Evolutionary conservation across 1,140 invertebrate genomes (phyloP), one percentile per base, ranked within the genome.

Genomic region (Drosophila leontia): DNA sequence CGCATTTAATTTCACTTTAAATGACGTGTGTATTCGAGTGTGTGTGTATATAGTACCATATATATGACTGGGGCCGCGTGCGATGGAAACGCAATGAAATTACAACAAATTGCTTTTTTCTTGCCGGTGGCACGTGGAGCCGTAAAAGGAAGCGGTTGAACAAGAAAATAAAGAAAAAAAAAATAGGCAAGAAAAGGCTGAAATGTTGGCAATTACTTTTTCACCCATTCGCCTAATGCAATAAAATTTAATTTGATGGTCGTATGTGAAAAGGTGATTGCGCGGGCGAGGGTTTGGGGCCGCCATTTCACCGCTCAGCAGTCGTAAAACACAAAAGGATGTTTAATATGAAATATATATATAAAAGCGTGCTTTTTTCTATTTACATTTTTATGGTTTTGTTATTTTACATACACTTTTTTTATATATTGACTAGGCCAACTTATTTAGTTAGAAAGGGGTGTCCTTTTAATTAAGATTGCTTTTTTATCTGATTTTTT

Each of bases 161-260:
- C 60, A 65, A 62, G 57, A 60, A 55, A 58, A 42, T 32, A 58
- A 56, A 56, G 45, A 53, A 47, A 75, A n/a, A n/a, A 56, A 57
- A 17, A 59, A 56, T 39, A 56, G 35, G 19, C 19, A 56, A 75
- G 58, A 29, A 77, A 78, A 78, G 60, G 75, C 55, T 47, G 37
- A 83, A 83, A 84, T 48, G 80, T 39, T 64, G 62, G 57, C 61
- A 69, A 56, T 77, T 84, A 62, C 68, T 75, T 74, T 82, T 83
- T 77, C 63, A 80, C 57, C 75, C 75, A 78, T 83, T 77, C 68
- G 64, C 59, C 76, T 86, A 88, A 88, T 86, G 80, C 63, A 86
- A 86, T 86, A 86, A 86, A 86, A 88, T 86, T 83, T 80, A 88
- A 88, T 88, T 86, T 88, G 71, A 86, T 86, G 64, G 74, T 42